These are phyloP conservation scores for Tretioscincus oriximinensis DNA, from an alignment of 2,113 vertebrate genomes.

Conservation along the genomic window DNA sequence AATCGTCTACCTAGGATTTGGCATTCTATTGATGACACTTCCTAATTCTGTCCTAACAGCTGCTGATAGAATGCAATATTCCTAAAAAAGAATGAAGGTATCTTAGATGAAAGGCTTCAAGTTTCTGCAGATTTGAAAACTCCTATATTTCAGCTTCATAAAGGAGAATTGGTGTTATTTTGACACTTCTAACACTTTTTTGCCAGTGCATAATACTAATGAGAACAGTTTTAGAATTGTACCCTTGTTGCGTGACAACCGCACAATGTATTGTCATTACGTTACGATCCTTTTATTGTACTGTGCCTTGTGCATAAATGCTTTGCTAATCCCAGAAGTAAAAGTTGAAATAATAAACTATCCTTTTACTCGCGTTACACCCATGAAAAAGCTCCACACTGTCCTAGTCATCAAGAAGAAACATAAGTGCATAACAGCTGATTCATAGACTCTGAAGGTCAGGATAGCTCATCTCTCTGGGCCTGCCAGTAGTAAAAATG, in stretches of 20 bases:
- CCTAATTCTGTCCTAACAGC: too few species aligned
- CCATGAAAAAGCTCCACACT: not conserved
- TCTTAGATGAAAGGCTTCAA: too few species aligned
- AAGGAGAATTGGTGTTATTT: too few species aligned
- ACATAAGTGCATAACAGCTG: not conserved
- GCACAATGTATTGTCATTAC: not conserved
- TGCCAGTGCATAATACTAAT: not conserved
- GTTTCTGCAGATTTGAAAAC: too few species aligned
- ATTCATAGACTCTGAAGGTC: slow-evolving; percentile 2
- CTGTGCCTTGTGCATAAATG: too few species aligned
- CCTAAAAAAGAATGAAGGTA: too few species aligned
- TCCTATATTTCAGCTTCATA: too few species aligned
- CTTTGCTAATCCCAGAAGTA: not conserved
- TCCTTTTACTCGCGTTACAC: not conserved
- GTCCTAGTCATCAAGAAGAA: not conserved
- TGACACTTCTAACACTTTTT: not conserved
- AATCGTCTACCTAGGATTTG: too few species aligned
- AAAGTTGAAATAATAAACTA: not conserved
- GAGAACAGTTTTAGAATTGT: not conserved
- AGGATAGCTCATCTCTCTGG: slow-evolving; percentile 21
- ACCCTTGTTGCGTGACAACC: too few species aligned
- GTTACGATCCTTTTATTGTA: not conserved
- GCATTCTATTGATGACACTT: too few species aligned
- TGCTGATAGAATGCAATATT: too few species aligned
- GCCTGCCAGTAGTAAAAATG: slow-evolving; percentile 26